Evolutionary conservation across 2,888 invertebrate species (phyloP).

Genomic region (Melipona bicolor): DNA sequence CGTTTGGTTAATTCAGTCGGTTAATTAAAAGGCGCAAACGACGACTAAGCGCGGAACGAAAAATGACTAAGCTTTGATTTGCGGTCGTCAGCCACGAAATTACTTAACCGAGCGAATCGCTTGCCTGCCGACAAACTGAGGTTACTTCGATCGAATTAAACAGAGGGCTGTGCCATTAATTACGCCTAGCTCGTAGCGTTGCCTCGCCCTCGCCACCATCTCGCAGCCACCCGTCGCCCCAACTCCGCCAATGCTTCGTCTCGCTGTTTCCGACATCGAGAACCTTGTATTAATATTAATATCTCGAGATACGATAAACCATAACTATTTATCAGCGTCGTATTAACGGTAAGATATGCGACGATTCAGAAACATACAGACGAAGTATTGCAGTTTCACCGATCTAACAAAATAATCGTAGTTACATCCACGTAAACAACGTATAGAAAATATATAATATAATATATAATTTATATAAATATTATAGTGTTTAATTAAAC

Average conservation of each 20-base stretch:
- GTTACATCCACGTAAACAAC: too few species aligned
- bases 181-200: constrained; percentile 36
- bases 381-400: too few species aligned
- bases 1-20: neutral
- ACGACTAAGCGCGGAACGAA: constrained; percentile 21
- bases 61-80: neutral
- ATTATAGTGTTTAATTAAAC: too few species aligned
- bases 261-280: neutral
- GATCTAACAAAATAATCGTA: neutral
- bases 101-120: constrained; percentile 48
- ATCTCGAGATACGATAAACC: neutral
- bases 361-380: neutral
- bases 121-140: constrained; percentile 8
- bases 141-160: constrained; percentile 64
- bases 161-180: constrained; percentile 58
- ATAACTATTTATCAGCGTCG: neutral
- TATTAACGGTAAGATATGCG: neutral
- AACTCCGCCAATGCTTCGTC: neutral
- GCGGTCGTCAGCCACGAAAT: constrained; percentile 50
- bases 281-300: neutral
- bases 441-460: too few species aligned
- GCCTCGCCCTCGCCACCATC: neutral
- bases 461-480: too few species aligned
- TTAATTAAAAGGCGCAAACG: constrained; percentile 59
- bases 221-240: neutral